Percentiles rank a stretch among this genome's conserved stretches.
Evolutionary conservation across 2,797 vertebrate genomes (phyloP).

Genomic region (Brachyalestes nurse): DNA sequence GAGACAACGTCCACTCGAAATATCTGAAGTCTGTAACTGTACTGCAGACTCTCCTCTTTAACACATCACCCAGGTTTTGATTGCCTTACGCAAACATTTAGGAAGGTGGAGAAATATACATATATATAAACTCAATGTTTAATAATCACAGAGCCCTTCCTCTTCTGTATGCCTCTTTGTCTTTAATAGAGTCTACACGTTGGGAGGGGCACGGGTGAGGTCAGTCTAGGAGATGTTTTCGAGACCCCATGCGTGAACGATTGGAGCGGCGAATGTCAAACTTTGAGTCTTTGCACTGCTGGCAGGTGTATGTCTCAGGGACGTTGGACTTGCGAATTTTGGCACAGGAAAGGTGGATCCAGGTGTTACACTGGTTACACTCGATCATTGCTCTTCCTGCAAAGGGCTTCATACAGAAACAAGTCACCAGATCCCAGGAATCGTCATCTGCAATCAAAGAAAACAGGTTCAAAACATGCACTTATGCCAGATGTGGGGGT

Average conservation of each 20-base stretch:
- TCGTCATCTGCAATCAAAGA: constrained; percentile 85
- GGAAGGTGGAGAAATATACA: constrained; percentile 67
- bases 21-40: background rate
- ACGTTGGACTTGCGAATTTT: constrained; percentile 98
- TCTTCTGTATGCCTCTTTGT: background rate
- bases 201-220: constrained; percentile 35
- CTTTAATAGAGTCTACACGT: background rate
- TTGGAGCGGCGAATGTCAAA: constrained; percentile 93
- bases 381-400: constrained; percentile 97
- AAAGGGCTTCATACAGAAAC: constrained; percentile 98
- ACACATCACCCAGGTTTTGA: constrained; percentile 63
- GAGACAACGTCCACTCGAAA: background rate
- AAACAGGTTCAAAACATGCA: background rate
- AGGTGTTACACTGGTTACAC: constrained; percentile 94
- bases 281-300: constrained; percentile 92
- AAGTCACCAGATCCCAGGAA: constrained; percentile 97
- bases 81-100: constrained; percentile 77
- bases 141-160: constrained; percentile 32
- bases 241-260: constrained; percentile 89
- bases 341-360: constrained; percentile 97
- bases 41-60: constrained; percentile 30
- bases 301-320: constrained; percentile 94
- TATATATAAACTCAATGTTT: constrained; percentile 30
- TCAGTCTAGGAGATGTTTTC: constrained; percentile 84
- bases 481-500: too few species aligned